phyloP scores from a whole-genome alignment of 1,140 invertebrate genomes.

The Kradibia gibbosae region DNA sequence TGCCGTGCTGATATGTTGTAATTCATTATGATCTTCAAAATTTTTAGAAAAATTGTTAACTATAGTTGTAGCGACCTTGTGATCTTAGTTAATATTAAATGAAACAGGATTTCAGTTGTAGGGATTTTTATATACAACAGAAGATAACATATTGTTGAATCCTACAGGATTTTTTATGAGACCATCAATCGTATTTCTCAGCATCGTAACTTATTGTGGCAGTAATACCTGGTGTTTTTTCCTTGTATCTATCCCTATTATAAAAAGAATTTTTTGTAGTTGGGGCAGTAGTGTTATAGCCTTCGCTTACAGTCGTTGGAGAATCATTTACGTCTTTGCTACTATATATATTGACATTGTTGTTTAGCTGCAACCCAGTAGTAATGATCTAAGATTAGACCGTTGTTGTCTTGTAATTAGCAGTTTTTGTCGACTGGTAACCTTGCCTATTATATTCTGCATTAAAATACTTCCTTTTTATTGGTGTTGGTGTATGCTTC shows the following conservation, averaged over 20 bases:
- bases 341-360: not conserved
- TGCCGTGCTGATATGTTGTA: constrained; percentile 63
- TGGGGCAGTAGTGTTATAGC: constrained; percentile 14
- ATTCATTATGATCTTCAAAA: not conserved
- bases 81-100: constrained; percentile 19
- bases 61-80: not conserved
- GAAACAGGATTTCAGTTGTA: constrained; percentile 22
- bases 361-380: not conserved
- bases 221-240: not conserved
- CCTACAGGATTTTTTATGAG: constrained; percentile 15
- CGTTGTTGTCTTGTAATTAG: constrained; percentile 49
- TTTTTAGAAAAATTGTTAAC: not conserved
- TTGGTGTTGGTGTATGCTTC: constrained; percentile 55
- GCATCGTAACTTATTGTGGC: constrained; percentile 16
- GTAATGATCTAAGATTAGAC: constrained; percentile 44
- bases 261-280: constrained; percentile 30
- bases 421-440: constrained; percentile 51
- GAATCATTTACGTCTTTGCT: constrained; percentile 13
- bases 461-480: constrained; percentile 54
- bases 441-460: constrained; percentile 55
- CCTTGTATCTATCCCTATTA: constrained; percentile 24
- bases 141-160: constrained; percentile 12
- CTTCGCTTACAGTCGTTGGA: constrained; percentile 24
- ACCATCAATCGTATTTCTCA: not conserved
- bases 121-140: constrained; percentile 17